Base-by-base conservation (phyloP, 2,888 invertebrate species). In the Cheilosia pagana region DNA sequence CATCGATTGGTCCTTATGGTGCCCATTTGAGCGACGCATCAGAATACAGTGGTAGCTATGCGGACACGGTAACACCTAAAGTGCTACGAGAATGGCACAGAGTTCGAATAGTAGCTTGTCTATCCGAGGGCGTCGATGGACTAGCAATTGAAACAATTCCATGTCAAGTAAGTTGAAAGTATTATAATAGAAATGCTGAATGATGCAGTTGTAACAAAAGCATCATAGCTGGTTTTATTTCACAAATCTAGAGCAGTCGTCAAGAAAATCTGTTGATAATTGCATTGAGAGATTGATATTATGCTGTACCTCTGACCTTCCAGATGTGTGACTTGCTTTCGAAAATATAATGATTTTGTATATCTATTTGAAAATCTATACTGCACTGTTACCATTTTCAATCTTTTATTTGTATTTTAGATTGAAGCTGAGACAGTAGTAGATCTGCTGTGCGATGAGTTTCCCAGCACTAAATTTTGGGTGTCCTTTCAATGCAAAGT, bases 91-190 rank as follows among this genome's bases (percentile, higher is more conserved):
- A 95, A 23, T 98, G 97, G 96, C 98, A 98, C 91, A 93, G 94
- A 81, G 95, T 96, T 0, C 94, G 97, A 52, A 94, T 98, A 19
- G 93, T 94, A 87, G 95, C 96, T 0, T 92, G 98, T 21, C 90
- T 97, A 14, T 94, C 95, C 75, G 95, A 94, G 4, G 96, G 96
- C 0, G 96, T 96, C 3, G 97, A 98, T 91, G 90, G 97, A 3
- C 91, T 98, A 78, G 97, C 97, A 1, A 91, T 98, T 81, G 98
- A 98, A 92, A 98, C 98, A 0, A 95, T 98, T 88, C 98, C 98
- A 3, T 96, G 96, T 87, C 93, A 94, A 88, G 93, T 93, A 88
- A 76, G 72, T 70, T 55, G 5, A 12, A n/a, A 19, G 16, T 3
- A 2, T 3, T 16, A 8, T 39, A 39, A 14, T 16, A 1, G 1